Conservation (phyloP, 2,888 invertebrate genomes). For the Macroteleia sp. region DNA sequence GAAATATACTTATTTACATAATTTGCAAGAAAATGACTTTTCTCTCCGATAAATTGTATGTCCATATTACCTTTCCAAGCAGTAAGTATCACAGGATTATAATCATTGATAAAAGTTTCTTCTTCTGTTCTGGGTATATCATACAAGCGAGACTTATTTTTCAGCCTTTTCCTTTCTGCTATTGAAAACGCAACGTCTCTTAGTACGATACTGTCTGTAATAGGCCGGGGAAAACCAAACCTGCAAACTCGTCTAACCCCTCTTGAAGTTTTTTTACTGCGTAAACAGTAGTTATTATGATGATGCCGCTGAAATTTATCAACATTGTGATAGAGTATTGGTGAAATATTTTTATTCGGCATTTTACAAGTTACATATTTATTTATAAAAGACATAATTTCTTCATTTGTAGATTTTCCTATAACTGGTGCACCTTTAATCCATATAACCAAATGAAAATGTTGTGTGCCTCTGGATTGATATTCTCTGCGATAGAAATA, state of each 20-base stretch:
- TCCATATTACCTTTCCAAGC: too few relatives aligned
- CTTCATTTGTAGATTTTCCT: too few relatives aligned
- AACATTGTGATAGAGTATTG: constrained; percentile 68
- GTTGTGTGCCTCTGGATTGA: constrained; percentile 13
- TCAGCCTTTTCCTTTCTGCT: constrained; percentile 69
- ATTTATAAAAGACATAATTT: constrained; percentile 63
- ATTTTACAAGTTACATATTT: too few relatives aligned
- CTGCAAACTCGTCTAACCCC: constrained; percentile 62
- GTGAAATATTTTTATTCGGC: constrained; percentile 66
- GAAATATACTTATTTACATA: constrained; percentile 72
- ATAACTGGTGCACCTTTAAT: constrained; percentile 70
- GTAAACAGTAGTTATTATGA: constrained; percentile 70
- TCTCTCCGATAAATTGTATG: too few relatives aligned
- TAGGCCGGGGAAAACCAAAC: constrained; percentile 67
- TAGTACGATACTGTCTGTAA: constrained; percentile 56
- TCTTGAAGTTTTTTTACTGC: constrained; percentile 47
- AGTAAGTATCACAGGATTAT: too few relatives aligned
- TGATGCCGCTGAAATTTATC: constrained; percentile 70
- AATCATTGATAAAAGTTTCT: constrained; percentile 64
- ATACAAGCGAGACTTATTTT: constrained; percentile 69
- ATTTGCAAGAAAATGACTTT: constrained; percentile 68
- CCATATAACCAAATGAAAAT: constrained; percentile 71
- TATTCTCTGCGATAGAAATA: constrained; percentile 2
- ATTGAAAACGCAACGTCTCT: too few relatives aligned
- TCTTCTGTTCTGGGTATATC: constrained; percentile 69